Evolutionary conservation across 2,888 invertebrate genomes (phyloP).

Genomic region (Ptilodon capucinus): DNA sequence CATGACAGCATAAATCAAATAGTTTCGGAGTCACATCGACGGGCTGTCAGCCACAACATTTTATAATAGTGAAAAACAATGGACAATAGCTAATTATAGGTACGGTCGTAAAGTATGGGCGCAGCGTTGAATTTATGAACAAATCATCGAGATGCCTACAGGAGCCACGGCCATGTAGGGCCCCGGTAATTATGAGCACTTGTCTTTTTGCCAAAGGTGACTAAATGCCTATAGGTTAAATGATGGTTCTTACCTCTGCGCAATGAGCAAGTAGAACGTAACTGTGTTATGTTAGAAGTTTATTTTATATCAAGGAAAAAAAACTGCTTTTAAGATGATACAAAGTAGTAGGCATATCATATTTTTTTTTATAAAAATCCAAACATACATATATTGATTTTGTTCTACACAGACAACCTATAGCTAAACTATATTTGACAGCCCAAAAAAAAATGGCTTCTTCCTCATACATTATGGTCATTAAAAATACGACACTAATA

Average conservation of each 20-base stretch:
- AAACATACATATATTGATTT: too few relatives aligned
- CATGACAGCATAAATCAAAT: neutral
- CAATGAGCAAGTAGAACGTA: constrained; percentile 23
- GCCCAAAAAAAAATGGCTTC: too few relatives aligned
- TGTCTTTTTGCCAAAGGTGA: constrained; percentile 51
- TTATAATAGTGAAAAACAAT: constrained; percentile 42
- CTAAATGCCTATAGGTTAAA: constrained; percentile 36
- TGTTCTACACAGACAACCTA: too few relatives aligned
- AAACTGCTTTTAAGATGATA: too few relatives aligned
- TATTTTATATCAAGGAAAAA: too few relatives aligned
- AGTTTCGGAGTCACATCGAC: constrained; percentile 15
- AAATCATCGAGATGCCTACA: constrained; percentile 65
- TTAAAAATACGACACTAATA: too few relatives aligned
- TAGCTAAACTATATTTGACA: too few relatives aligned
- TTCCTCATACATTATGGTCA: too few relatives aligned
- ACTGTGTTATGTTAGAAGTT: neutral
- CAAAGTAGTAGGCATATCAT: too few relatives aligned
- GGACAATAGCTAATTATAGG: constrained; percentile 51
- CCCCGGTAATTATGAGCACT: constrained; percentile 51
- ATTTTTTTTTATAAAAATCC: too few relatives aligned
- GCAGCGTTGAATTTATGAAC: constrained; percentile 57
- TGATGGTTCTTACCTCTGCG: constrained; percentile 19
- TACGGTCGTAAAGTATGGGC: constrained; percentile 45
- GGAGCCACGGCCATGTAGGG: constrained; percentile 46
- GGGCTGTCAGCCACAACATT: constrained; percentile 29